Evolutionary conservation across 2,888 invertebrate genomes (phyloP), one percentile per base, ranked within the genome.

Genomic region (Drosophila fungiperda): DNA sequence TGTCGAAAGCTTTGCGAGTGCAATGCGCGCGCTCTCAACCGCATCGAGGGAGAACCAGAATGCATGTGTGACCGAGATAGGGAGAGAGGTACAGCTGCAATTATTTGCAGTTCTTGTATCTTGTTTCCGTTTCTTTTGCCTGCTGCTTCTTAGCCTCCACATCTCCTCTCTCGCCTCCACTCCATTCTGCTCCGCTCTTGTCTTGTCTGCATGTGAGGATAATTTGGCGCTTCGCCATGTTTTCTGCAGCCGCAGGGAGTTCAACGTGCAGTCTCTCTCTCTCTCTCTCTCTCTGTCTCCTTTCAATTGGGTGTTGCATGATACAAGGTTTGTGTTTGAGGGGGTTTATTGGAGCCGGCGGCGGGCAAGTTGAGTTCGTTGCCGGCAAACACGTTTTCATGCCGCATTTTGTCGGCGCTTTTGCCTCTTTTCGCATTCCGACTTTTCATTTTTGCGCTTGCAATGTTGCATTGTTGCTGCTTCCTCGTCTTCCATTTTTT

Each of bases 221-320:
- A 90, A 87, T 91, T 91, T 91, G 90, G 91, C 90, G 91, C 91
- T 87, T 90, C 89, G 91, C 91, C 90, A 91, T 91, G 89, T 89
- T 88, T 88, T 80, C 80, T 78, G 40, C 11, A 12, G 45, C 59
- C 45, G 20, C 35, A 48, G 63, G 67, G 68, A 78, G 72, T 77
- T 62, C 60, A 66, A 54, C 57, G 68, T 57, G 60, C 29, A 58
- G 67, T 64, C 63, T 68, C 65, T 11, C 36, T 52, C 12, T 32
- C 17, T 17, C 29, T 17, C 35, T 12, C 3, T 12, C 35, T 49
- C 12, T 53, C 15, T 49, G 2, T 53, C 15, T 17, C 7, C 66
- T 49, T 73, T 71, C 70, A 59, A 70, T 70, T 73, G 77, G 69
- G 71, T 83, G 83, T 85, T 82, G 88, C 87, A 83, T 69, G 83